Conservation (phyloP, 2,888 invertebrate genomes). For the Chorisops tibialis region DNA sequence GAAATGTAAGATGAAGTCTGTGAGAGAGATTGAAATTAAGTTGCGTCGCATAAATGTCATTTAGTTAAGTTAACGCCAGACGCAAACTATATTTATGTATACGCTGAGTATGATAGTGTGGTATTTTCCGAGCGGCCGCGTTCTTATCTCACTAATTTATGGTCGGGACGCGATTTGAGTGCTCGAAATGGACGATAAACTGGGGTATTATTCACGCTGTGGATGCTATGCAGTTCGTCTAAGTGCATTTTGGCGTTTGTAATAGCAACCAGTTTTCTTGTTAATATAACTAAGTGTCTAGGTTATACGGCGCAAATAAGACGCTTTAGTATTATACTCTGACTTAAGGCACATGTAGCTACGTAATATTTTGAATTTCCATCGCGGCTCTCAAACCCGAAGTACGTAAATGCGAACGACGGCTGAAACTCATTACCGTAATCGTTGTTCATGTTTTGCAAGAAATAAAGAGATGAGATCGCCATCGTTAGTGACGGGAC, state of each 20-base stretch:
- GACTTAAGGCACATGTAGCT: too few species aligned
- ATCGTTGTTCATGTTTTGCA: slow-evolving; percentile 29
- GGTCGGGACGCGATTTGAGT: slow-evolving; percentile 26
- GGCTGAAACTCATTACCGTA: slow-evolving; percentile 24
- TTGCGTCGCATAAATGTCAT: slow-evolving; percentile 22
- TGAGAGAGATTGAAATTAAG: slow-evolving; percentile 22
- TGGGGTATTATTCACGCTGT: slow-evolving; percentile 25
- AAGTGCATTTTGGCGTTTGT: slow-evolving; percentile 22
- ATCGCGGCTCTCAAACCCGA: too few species aligned
- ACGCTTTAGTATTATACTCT: not conserved
- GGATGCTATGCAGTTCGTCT: not conserved
- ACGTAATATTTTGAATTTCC: too few species aligned
- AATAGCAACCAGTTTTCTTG: slow-evolving; percentile 19
- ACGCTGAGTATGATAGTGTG: slow-evolving; percentile 14
- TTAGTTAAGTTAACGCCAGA: slow-evolving; percentile 26
- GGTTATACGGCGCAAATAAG: too few species aligned
- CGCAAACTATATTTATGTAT: slow-evolving; percentile 1
- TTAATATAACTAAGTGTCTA: not conserved
- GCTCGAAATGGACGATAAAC: slow-evolving; percentile 28
- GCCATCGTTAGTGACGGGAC: slow-evolving; percentile 7
- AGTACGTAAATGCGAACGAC: slow-evolving; percentile 2
- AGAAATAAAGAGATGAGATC: slow-evolving; percentile 27
- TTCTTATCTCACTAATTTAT: slow-evolving; percentile 32
- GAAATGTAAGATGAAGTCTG: not conserved
- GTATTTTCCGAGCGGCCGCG: slow-evolving; percentile 7